Percentiles rank a stretch among this genome's conserved stretches.
Conservation (phyloP, 2,888 invertebrate species). For the Caenorhabditis sulstoni region DNA sequence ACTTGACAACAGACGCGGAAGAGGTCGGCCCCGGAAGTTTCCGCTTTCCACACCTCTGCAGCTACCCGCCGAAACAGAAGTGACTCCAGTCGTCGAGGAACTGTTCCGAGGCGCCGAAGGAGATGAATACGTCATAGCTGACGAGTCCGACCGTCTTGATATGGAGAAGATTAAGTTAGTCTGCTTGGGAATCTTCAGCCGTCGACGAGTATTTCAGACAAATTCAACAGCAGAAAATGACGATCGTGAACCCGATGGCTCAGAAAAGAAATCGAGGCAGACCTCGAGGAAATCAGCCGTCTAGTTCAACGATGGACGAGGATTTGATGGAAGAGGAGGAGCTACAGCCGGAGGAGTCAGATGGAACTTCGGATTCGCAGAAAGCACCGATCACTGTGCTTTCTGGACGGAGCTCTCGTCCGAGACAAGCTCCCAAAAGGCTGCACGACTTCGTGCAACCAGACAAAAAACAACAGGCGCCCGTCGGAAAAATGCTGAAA, state of each 20-base stretch:
- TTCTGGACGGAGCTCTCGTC: not conserved
- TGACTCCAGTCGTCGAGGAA: not conserved
- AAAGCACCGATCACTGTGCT: not conserved
- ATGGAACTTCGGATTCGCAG: not conserved
- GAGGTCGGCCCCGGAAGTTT: constrained; percentile 36
- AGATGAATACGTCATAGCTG: not conserved
- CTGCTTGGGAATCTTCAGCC: not conserved
- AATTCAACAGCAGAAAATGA: constrained; percentile 59
- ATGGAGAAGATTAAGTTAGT: constrained; percentile 44
- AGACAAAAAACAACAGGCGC: not conserved
- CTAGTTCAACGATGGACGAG: not conserved
- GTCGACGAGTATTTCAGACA: constrained; percentile 30
- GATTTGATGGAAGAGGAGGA: not conserved
- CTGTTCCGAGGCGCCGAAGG: constrained; percentile 12
- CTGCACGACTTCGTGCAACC: constrained; percentile 13
- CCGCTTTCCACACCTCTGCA: constrained; percentile 20
- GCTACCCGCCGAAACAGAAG: constrained; percentile 18
- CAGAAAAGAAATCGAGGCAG: constrained; percentile 25
- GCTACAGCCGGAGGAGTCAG: not conserved
- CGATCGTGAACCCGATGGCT: constrained; percentile 47
- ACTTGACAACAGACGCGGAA: constrained; percentile 29
- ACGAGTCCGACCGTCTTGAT: constrained; percentile 5
- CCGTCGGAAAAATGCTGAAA: not conserved
- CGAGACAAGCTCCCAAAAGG: constrained; percentile 15
- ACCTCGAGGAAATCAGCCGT: no score